A percentile compares a stretch with the other conserved stretches of the same genome.
Evolutionary conservation across 2,797 vertebrate genomes (phyloP).

Genomic region (Jordanella pulchra): DNA sequence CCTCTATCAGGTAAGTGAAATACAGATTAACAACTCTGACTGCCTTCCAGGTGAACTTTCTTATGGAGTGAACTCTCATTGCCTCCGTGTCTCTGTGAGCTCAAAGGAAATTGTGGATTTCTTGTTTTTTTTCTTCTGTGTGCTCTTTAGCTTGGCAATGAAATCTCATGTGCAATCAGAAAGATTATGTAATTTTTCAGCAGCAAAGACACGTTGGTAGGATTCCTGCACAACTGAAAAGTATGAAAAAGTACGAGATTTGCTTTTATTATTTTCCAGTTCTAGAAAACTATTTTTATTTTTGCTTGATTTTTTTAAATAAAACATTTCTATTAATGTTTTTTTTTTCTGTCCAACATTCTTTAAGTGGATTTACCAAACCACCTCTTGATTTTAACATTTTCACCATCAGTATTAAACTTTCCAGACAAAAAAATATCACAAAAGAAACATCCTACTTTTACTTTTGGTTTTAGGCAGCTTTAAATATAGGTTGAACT

Average conservation of each 20-base stretch:
- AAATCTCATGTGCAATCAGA: slow-evolving; percentile 26
- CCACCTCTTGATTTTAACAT: not conserved
- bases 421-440: not conserved
- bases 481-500: not conserved
- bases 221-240: not conserved
- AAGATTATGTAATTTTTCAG: slow-evolving; percentile 55
- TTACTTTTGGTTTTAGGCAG: not conserved
- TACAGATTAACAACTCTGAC: slow-evolving; percentile 9
- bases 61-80: slow-evolving; percentile 6
- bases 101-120: slow-evolving; percentile 13
- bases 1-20: slow-evolving; percentile 12
- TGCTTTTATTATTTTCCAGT: no score
- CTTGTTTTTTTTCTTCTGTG: slow-evolving; percentile 7
- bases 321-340: not conserved
- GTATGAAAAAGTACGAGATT: not conserved
- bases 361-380: not conserved
- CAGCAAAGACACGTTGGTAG: not conserved
- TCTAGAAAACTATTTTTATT: not conserved
- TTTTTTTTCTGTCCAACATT: not conserved
- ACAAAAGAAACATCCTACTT: not conserved
- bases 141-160: slow-evolving; percentile 31
- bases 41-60: not conserved
- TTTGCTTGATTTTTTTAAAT: not conserved
- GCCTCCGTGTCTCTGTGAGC: no score
- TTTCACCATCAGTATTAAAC: no score